Conservation (phyloP, 2,797 vertebrate species). For the Anas bahamensis region DNA sequence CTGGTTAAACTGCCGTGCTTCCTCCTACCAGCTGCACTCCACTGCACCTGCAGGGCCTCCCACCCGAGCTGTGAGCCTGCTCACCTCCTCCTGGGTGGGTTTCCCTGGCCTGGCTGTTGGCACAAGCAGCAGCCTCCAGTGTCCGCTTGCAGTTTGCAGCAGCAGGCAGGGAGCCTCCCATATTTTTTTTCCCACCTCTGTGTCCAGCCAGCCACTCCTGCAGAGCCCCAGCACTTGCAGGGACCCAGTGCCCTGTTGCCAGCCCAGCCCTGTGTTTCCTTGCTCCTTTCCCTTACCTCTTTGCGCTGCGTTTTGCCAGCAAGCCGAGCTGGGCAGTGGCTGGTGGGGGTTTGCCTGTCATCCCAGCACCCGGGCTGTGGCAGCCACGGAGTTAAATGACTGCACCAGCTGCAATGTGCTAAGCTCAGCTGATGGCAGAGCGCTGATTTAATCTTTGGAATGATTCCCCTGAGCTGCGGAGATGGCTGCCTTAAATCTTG, state of each 20-base stretch:
- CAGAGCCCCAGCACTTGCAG: neutral
- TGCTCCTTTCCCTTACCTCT: neutral
- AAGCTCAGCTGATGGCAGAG: neutral
- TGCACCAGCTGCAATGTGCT: neutral
- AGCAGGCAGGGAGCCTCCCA: neutral
- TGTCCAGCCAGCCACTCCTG: neutral
- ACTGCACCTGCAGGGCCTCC: neutral
- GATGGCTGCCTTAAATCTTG: neutral
- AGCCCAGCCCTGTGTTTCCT: neutral
- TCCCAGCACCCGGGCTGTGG: accelerated
- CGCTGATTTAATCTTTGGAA: neutral
- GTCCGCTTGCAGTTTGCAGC: neutral
- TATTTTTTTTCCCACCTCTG: accelerated
- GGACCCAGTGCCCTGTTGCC: neutral
- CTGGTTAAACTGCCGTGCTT: neutral
- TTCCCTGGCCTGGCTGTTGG: neutral
- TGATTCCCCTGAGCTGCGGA: neutral
- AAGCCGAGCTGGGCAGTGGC: neutral
- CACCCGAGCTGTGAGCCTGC: neutral
- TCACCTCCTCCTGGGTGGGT: neutral
- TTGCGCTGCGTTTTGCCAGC: neutral
- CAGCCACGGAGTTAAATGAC: neutral
- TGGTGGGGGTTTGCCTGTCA: neutral
- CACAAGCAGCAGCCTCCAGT: neutral
- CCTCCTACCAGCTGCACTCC: neutral